A percentile compares a stretch with the other conserved stretches of the same genome.
Evolutionary conservation across 2,113 vertebrate species (phyloP).

Genomic region (Pelobates fuscus): DNA sequence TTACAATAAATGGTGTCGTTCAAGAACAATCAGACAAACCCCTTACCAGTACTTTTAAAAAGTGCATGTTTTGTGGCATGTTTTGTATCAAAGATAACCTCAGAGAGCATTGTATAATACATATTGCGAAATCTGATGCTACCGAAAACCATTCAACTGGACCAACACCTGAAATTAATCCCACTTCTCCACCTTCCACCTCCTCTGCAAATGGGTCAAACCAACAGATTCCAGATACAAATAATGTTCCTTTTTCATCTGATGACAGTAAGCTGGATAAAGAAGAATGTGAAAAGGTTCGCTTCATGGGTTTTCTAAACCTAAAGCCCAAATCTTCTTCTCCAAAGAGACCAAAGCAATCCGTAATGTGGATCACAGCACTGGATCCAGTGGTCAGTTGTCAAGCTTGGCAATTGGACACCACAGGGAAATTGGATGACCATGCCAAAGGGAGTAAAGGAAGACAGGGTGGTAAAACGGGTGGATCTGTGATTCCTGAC

Average conservation of each 20-base stretch:
- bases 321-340: constrained; percentile 63
- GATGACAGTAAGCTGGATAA: too few relatives aligned
- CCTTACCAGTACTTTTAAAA: constrained; percentile 78
- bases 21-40: constrained; percentile 69
- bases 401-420: constrained; percentile 95
- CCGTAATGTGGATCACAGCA: constrained; percentile 80
- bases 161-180: not conserved
- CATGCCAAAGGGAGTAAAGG: constrained; percentile 84
- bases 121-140: constrained; percentile 72
- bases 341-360: constrained; percentile 56
- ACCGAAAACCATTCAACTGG: not conserved
- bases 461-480: constrained; percentile 69
- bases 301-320: constrained; percentile 76
- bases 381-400: constrained; percentile 92
- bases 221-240: too few relatives aligned
- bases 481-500: not conserved
- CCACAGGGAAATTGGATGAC: constrained; percentile 88
- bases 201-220: constrained; percentile 52
- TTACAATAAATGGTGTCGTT: constrained; percentile 81
- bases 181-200: too few relatives aligned
- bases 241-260: constrained; percentile 33
- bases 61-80: constrained; percentile 96
- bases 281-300: constrained; percentile 52
- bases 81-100: constrained; percentile 83
- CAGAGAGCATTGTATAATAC: constrained; percentile 87